Evolutionary conservation across 2,888 invertebrate genomes (phyloP).

Genomic region (Eilema griseolum): DNA sequence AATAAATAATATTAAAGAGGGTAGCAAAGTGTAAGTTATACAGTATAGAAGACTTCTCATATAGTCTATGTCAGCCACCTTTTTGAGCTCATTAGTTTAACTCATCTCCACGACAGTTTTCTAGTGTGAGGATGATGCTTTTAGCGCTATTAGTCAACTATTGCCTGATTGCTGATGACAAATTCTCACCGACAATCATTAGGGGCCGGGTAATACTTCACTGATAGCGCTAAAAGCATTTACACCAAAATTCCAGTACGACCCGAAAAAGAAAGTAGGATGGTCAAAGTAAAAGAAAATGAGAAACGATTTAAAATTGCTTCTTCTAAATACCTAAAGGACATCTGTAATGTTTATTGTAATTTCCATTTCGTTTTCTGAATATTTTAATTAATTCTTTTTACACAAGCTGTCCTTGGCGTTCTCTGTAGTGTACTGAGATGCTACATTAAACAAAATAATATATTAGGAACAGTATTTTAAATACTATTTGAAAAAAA

Average conservation of each 20-base stretch:
- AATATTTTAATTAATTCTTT: not conserved
- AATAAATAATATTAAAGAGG: no score
- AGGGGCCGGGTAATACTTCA: no score
- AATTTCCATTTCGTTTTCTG: conserved; percentile 1
- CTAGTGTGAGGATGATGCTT: no score
- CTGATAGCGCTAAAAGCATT: no score
- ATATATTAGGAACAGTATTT: not conserved
- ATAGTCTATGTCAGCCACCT: no score
- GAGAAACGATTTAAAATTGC: not conserved
- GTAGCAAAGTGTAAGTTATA: no score
- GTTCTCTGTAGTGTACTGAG: not conserved
- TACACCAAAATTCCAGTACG: not conserved
- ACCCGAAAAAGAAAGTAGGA: not conserved
- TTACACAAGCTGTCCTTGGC: not conserved
- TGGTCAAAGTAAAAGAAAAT: not conserved
- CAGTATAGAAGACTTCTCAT: no score
- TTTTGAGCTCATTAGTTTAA: no score
- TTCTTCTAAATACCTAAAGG: not conserved
- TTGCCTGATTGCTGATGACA: no score
- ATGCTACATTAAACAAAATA: not conserved
- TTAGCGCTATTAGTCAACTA: no score
- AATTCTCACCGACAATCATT: no score
- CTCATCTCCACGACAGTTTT: no score
- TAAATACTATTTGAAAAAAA: not conserved
- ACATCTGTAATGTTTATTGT: not conserved